These are phyloP conservation scores for Cichlasoma orientale DNA, from an alignment of 2,797 vertebrate species.

Conservation along the genomic window DNA sequence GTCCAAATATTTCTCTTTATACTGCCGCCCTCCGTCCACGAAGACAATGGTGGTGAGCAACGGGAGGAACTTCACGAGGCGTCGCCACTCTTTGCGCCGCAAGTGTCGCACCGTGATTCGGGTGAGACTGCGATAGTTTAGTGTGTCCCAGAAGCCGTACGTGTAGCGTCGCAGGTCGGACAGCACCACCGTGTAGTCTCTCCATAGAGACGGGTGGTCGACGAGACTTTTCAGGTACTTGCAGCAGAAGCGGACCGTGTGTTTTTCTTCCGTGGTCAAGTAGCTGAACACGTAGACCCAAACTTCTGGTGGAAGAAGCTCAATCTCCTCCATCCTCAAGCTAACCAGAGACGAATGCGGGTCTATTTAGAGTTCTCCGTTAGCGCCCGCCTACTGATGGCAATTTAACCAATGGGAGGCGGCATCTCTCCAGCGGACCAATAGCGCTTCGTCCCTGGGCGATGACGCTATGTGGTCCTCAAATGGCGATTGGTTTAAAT, in stretches of 20 bases:
- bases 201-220: slow-evolving; percentile 68
- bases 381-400: background rate
- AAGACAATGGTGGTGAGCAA: slow-evolving; percentile 64
- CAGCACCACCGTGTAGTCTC: slow-evolving; percentile 50
- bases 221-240: slow-evolving; percentile 44
- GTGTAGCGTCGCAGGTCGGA: slow-evolving; percentile 70
- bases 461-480: background rate
- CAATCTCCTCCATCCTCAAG: slow-evolving; percentile 39
- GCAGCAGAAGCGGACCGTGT: slow-evolving; percentile 53
- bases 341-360: background rate
- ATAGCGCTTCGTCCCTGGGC: background rate
- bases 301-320: slow-evolving; percentile 59
- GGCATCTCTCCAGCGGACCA: background rate
- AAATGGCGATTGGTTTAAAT: background rate
- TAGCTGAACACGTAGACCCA: slow-evolving; percentile 65
- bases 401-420: background rate
- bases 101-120: slow-evolving; percentile 63
- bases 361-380: background rate
- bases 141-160: slow-evolving; percentile 68
- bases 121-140: slow-evolving; percentile 54
- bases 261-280: slow-evolving; percentile 59
- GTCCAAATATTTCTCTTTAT: slow-evolving; percentile 64
- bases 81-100: slow-evolving; percentile 68
- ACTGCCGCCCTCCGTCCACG: slow-evolving; percentile 59
- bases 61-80: slow-evolving; percentile 64